A percentile compares a stretch with the other conserved stretches of the same genome.
These are phyloP conservation scores for Eriocheir sinensis DNA, from an alignment of 1,140 invertebrate species.

Conservation along the genomic window DNA sequence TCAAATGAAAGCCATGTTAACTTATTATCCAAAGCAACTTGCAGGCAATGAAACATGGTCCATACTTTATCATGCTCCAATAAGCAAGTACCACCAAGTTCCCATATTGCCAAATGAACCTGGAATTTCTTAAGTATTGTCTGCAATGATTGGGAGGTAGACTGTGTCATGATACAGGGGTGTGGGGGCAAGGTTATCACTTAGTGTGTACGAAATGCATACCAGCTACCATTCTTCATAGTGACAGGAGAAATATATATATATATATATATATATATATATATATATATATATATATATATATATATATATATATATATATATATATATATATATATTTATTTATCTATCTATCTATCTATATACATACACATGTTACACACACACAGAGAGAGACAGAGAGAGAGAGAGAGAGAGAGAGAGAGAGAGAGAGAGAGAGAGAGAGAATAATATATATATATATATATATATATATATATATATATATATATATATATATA, in stretches of 20 bases:
- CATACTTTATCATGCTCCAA: background rate
- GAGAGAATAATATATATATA: constrained; percentile 28
- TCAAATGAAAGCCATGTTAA: background rate
- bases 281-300: constrained; percentile 49
- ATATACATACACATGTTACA: background rate
- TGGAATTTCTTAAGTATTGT: constrained; percentile 29
- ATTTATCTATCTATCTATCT: too few relatives aligned
- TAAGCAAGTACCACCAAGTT: constrained; percentile 40
- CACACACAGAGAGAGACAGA: background rate
- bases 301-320: constrained; percentile 19
- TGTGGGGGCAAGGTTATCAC: constrained; percentile 7
- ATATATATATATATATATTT: constrained; percentile 52
- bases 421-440: background rate
- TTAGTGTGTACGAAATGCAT: constrained; percentile 7
- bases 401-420: background rate
- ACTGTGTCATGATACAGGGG: constrained; percentile 53
- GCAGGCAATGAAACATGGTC: background rate
- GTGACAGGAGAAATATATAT: constrained; percentile 23
- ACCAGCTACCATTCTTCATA: background rate
- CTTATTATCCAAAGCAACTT: background rate
- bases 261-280: constrained; percentile 51
- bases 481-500: constrained; percentile 30
- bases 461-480: constrained; percentile 49
- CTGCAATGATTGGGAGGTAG: background rate
- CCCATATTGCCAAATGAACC: constrained; percentile 38